A percentile compares a stretch with the other conserved stretches of the same genome.
These are phyloP conservation scores for Echeneis naucrates DNA, from an alignment of 2,797 vertebrate genomes.

Conservation along the genomic window DNA sequence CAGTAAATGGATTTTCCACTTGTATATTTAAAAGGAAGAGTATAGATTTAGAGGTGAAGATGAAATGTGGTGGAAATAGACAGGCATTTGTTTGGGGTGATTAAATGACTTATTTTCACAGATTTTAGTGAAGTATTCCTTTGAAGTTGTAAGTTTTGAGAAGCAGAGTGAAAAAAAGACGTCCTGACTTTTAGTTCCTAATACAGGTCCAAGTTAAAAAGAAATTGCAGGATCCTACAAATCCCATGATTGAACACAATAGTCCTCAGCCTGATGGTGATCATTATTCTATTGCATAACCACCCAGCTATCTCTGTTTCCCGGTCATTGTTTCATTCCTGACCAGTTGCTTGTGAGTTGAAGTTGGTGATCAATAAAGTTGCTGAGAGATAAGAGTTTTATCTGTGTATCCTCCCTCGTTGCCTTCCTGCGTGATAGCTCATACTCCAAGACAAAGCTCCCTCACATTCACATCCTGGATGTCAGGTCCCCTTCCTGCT, in stretches of 20 bases:
- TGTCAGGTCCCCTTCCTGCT: slow-evolving; percentile 42
- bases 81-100: neutral
- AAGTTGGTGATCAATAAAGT: slow-evolving; percentile 3
- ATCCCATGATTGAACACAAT: neutral
- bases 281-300: slow-evolving; percentile 8
- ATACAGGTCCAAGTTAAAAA: neutral
- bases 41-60: slow-evolving; percentile 5
- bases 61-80: neutral
- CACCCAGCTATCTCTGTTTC: neutral
- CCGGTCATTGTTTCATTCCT: slow-evolving; percentile 1
- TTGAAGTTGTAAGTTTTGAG: neutral
- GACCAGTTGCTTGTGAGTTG: neutral
- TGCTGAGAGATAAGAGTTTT: slow-evolving; percentile 26
- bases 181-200: neutral
- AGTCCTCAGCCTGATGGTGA: slow-evolving; percentile 10
- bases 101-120: neutral
- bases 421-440: slow-evolving; percentile 35
- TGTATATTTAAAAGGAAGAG: neutral
- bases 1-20: neutral
- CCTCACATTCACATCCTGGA: slow-evolving; percentile 17
- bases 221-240: neutral
- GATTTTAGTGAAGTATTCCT: neutral
- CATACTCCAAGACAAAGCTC: slow-evolving; percentile 37
- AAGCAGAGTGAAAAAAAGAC: neutral
- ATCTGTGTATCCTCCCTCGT: slow-evolving; percentile 12